Evolutionary conservation across 2,888 invertebrate genomes (phyloP).

Genomic region (Chymomyza fuscimana): DNA sequence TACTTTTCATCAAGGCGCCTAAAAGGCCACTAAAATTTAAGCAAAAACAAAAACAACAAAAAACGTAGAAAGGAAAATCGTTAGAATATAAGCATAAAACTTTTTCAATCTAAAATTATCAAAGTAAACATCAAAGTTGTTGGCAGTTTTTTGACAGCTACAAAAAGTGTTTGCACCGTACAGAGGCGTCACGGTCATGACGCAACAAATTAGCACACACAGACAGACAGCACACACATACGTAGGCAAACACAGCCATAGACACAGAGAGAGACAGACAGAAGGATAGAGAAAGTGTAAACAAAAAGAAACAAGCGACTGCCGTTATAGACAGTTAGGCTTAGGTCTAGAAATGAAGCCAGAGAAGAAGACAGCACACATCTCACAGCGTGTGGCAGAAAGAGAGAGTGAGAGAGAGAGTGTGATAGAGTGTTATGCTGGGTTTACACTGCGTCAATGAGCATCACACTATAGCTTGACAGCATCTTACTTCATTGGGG

Average conservation of each 20-base stretch:
- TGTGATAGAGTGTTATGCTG: too few species aligned
- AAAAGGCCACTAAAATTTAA: background rate
- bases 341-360: background rate
- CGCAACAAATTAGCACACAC: background rate
- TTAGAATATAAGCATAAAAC: slow-evolving; percentile 29
- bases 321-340: background rate
- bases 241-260: background rate
- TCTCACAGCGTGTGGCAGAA: background rate
- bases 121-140: slow-evolving; percentile 68
- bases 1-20: background rate
- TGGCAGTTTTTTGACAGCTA: slow-evolving; percentile 3
- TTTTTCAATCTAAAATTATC: slow-evolving; percentile 71
- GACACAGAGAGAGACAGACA: background rate
- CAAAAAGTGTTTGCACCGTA: background rate
- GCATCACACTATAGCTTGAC: slow-evolving; percentile 29
- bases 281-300: background rate
- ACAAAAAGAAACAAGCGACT: background rate
- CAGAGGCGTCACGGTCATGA: background rate
- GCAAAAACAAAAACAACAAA: background rate
- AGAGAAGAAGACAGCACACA: background rate
- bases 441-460: too few species aligned
- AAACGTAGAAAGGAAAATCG: background rate
- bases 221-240: background rate
- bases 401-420: background rate
- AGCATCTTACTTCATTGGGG: too few species aligned